Evolutionary conservation across 2,113 vertebrate species (phyloP).

Genomic region (Poicephalus meyeri): DNA sequence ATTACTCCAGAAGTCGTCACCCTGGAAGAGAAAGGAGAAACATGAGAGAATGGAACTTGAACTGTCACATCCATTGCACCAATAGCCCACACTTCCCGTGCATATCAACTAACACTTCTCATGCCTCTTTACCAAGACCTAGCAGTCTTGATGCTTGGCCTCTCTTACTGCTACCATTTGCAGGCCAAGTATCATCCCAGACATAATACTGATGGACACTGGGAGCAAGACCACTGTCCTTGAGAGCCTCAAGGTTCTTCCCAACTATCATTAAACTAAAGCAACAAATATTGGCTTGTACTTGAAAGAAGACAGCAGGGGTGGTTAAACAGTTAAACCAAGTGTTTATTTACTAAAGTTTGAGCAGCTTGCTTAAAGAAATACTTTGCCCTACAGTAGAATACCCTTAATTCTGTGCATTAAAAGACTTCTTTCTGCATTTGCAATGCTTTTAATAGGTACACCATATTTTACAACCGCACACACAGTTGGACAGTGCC

Average conservation of each 20-base stretch:
- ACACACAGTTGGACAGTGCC: neutral
- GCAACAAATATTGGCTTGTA: neutral
- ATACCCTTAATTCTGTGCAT: neutral
- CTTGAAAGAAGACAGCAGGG: neutral
- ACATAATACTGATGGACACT: neutral
- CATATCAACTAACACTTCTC: neutral
- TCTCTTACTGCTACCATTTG: neutral
- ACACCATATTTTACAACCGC: neutral
- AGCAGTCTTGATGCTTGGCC: neutral
- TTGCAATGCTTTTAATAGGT: neutral
- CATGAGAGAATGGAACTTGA: neutral
- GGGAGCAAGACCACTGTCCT: neutral
- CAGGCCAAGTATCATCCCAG: neutral
- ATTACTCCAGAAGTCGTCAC: slow-evolving; percentile 78
- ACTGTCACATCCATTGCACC: neutral
- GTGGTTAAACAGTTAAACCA: neutral
- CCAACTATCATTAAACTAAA: neutral
- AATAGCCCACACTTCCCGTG: neutral
- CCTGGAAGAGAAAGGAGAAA: slow-evolving; percentile 35
- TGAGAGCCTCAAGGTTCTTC: neutral
- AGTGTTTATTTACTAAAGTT: neutral
- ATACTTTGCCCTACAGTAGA: neutral
- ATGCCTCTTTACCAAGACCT: neutral
- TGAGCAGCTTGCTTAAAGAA: neutral
- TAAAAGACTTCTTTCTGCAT: neutral